Evolutionary conservation across 2,113 vertebrate species (phyloP), one percentile per base, ranked within the genome.

Genomic region (Phainopepla nitens): DNA sequence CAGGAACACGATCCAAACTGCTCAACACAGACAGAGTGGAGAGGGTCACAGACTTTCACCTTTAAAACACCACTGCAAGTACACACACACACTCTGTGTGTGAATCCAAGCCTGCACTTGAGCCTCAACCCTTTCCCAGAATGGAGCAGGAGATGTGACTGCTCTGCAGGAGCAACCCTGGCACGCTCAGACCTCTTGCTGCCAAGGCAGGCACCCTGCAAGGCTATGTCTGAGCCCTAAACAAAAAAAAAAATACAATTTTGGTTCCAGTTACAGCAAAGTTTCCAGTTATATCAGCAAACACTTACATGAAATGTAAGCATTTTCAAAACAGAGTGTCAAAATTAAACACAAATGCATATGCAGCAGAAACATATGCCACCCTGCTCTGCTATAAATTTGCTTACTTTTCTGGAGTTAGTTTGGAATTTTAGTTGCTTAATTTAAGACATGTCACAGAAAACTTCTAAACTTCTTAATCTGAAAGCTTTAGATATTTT

Each of bases 141-240:
- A 9, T 0, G 6, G 13, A 80, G 16, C 58, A 23, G 29, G 51
- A 60, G 35, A 42, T 1, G 0, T 0, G 0, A 45, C 23, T 12
- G 47, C 73, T 54, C 41, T 42, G 29, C 25, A 57, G 41, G 22
- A 72, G 68, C 8, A 5, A 24, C 21, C 28, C 28, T 1, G 39
- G 54, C 4, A 2, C 0, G 0, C 27, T 11, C 7, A 76, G 36
- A 28, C 22, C 53, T 73, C 78, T 47, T 2, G 1, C 47, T 72
- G 50, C 15, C 2, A 3, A 61, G 60, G 28, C 2, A 11, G 28
- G 15, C 51, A 35, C 16, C 39, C 54, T 22, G 36, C 72, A 45
- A 66, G 20, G 33, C 44, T 15, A 25, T 6, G 17, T 54, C 72
- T 65, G 58, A 65, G 57, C 51, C 41, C 33, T 16, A 23, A 61